These are phyloP conservation scores for Silurus lanzhouensis DNA, from an alignment of 2,797 vertebrate species.

Conservation along the genomic window DNA sequence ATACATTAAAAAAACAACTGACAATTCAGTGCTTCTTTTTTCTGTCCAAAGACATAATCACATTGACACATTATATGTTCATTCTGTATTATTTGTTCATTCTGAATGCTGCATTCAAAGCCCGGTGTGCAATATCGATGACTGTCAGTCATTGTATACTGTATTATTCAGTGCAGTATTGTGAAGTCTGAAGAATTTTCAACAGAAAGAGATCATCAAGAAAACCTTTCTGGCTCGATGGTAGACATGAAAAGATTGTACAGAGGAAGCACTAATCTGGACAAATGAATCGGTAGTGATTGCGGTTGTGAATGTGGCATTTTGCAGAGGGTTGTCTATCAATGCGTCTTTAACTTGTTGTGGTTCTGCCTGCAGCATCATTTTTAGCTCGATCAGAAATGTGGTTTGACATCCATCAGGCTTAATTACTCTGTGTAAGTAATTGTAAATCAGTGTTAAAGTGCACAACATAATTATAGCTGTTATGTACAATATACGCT, in stretches of 20 bases:
- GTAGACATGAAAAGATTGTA: neutral
- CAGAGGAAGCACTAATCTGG: conserved; percentile 3
- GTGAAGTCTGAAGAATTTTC: neutral
- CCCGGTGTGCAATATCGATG: too few relatives aligned
- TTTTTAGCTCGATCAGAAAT: conserved; percentile 28
- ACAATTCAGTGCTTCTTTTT: neutral
- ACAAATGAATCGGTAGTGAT: neutral
- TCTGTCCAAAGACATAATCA: neutral
- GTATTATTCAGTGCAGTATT: neutral
- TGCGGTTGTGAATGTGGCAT: neutral
- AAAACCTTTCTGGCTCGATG: neutral
- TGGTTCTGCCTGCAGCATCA: conserved; percentile 6
- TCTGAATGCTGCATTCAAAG: neutral
- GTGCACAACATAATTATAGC: conserved; percentile 34
- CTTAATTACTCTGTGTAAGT: conserved; percentile 38
- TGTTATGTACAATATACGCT: conserved; percentile 26
- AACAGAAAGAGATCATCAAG: neutral
- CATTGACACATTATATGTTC: neutral
- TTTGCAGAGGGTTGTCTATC: neutral
- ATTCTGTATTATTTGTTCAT: neutral
- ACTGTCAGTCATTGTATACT: neutral
- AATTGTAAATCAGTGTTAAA: conserved; percentile 37
- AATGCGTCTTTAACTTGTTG: conserved; percentile 3
- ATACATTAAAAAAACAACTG: neutral
- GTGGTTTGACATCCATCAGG: conserved; percentile 16